Conservation (phyloP, 1,140 invertebrate genomes). For the Hyposmocoma kahamanoa region DNA sequence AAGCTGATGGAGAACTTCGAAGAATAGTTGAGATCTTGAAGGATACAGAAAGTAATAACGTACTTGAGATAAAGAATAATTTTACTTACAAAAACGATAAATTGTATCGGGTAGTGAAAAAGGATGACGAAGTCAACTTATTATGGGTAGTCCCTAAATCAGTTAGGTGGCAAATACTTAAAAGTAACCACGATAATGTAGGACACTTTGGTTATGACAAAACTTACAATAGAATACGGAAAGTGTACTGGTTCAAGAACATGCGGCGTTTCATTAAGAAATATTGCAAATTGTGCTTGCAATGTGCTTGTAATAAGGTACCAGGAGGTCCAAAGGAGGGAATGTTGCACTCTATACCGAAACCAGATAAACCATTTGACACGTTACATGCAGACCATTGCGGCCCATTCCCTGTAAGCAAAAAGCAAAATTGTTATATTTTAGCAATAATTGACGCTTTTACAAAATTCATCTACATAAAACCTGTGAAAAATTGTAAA, state of each 20-base stretch:
- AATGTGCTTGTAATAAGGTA: background rate
- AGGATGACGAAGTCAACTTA: background rate
- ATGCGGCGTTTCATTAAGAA: background rate
- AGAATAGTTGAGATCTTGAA: background rate
- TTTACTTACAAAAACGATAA: background rate
- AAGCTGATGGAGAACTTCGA: background rate
- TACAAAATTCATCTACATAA: background rate
- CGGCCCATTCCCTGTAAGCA: background rate
- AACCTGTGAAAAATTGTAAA: background rate
- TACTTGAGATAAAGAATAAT: background rate
- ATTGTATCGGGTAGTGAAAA: too few relatives aligned
- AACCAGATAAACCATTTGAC: background rate
- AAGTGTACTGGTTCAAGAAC: background rate
- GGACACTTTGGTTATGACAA: slow-evolving; percentile 1
- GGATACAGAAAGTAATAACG: background rate
- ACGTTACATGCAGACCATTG: background rate
- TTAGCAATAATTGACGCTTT: background rate
- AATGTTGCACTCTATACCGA: background rate
- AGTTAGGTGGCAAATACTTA: background rate
- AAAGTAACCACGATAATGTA: background rate
- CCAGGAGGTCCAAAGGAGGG: background rate
- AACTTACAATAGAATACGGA: background rate
- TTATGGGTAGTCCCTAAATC: background rate
- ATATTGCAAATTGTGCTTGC: background rate
- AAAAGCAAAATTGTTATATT: background rate